These are phyloP conservation scores for Mycalesis mineus DNA, from an alignment of 2,888 invertebrate species.

Conservation along the genomic window DNA sequence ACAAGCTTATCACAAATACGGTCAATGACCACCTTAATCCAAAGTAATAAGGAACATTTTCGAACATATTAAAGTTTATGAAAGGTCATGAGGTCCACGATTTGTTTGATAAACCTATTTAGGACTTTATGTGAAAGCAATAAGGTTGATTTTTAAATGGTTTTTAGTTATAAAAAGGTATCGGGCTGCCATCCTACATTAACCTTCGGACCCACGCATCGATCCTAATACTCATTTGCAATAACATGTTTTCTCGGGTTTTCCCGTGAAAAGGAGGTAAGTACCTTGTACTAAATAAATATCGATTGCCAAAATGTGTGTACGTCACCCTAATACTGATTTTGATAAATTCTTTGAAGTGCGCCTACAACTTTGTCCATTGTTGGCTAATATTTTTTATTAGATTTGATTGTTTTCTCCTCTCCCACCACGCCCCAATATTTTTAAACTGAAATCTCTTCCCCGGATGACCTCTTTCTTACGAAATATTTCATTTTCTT, in stretches of 20 bases:
- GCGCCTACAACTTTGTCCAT: no score
- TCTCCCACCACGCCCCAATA: no score
- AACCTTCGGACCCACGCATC: conserved; percentile 19
- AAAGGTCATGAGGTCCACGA: background rate
- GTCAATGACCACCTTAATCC: background rate
- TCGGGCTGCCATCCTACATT: conserved; percentile 11
- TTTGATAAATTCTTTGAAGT: no score
- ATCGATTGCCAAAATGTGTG: no score
- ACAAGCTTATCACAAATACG: background rate
- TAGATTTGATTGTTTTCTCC: no score
- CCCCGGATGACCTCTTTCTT: no score
- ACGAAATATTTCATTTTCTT: no score
- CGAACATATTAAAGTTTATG: background rate
- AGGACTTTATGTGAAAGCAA: background rate
- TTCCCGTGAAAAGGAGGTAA: background rate
- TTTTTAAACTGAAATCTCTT: no score
- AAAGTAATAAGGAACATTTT: background rate
- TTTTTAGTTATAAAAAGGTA: background rate
- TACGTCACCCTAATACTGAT: no score
- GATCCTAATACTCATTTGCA: conserved; percentile 10
- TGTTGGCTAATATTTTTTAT: no score
- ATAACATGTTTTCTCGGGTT: background rate
- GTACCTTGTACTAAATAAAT: no score
- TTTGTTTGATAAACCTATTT: background rate
- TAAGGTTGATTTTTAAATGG: conserved; percentile 12